Evolutionary conservation across 2,888 invertebrate species (phyloP).

Genomic region (Bedellia somnulentella): DNA sequence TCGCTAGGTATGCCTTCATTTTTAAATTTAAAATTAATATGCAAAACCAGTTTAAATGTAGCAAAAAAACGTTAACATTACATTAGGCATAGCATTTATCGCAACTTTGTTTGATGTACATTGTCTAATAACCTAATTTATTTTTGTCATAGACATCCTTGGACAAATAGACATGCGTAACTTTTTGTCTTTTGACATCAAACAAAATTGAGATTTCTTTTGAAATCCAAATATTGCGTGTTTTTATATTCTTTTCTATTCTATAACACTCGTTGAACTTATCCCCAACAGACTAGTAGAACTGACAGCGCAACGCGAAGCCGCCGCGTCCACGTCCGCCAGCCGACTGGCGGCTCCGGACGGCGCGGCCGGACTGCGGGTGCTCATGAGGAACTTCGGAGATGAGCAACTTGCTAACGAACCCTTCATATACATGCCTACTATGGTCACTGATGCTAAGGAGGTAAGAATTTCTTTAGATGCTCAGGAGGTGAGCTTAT

Average conservation of each 20-base stretch:
- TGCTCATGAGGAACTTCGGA: slow-evolving; percentile 64
- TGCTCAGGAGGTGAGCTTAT: too few species aligned
- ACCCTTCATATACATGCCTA: slow-evolving; percentile 55
- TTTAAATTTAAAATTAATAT: slow-evolving; percentile 7
- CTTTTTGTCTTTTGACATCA: too few species aligned
- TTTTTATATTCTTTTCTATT: too few species aligned
- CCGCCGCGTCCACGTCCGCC: slow-evolving; percentile 33
- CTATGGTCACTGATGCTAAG: slow-evolving; percentile 47
- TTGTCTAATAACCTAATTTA: too few species aligned
- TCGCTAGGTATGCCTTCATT: slow-evolving; percentile 54
- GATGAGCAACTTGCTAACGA: slow-evolving; percentile 59
- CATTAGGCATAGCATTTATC: too few species aligned
- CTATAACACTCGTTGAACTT: too few species aligned
- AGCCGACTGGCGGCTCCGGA: slow-evolving; percentile 18
- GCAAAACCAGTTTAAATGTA: background rate
- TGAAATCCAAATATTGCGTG: too few species aligned
- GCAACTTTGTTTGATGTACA: too few species aligned
- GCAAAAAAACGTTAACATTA: background rate
- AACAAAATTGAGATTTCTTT: too few species aligned
- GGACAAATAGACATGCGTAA: too few species aligned
- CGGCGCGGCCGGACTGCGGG: slow-evolving; percentile 46
- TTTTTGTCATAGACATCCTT: too few species aligned
- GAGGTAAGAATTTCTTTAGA: slow-evolving; percentile 25
- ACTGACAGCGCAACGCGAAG: slow-evolving; percentile 50
- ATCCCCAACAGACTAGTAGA: slow-evolving; percentile 38